A percentile compares a stretch with the other conserved stretches of the same genome.
These are phyloP conservation scores for Notiomystis cincta DNA, from an alignment of 2,113 vertebrate genomes.

Conservation along the genomic window DNA sequence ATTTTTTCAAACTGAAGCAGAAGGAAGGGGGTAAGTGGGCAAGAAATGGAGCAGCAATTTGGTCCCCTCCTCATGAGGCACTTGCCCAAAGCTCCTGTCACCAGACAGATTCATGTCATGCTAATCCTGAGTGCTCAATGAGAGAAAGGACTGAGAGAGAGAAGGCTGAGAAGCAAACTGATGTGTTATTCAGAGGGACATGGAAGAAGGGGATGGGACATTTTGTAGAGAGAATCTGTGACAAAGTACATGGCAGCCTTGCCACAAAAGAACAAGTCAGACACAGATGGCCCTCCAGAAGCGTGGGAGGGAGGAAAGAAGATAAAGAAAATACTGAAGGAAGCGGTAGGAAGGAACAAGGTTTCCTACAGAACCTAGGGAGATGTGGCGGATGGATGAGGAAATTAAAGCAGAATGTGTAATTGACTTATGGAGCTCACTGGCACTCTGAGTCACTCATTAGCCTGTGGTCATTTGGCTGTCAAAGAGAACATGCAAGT, in stretches of 20 bases:
- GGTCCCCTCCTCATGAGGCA: neutral
- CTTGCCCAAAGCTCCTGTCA: neutral
- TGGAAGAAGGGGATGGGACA: neutral
- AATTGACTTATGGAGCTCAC: constrained; percentile 69
- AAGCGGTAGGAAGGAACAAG: neutral
- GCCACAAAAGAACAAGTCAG: constrained; percentile 25
- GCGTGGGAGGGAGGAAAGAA: constrained; percentile 22
- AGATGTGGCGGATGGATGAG: constrained; percentile 13
- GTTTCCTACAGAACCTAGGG: neutral
- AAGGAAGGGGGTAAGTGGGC: neutral
- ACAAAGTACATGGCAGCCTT: constrained; percentile 22
- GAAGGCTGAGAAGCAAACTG: neutral
- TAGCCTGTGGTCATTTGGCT: constrained; percentile 66
- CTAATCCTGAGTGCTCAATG: neutral
- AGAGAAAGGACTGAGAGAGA: neutral
- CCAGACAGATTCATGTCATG: neutral
- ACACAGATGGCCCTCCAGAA: constrained; percentile 48
- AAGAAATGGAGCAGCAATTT: neutral
- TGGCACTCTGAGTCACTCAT: constrained; percentile 68
- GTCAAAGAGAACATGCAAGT: constrained; percentile 69
- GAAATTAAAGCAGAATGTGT: constrained; percentile 66
- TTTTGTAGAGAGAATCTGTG: neutral
- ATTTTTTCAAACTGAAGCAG: neutral
- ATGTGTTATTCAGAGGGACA: neutral
- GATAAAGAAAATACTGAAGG: constrained; percentile 40